These are phyloP conservation scores for Zelleria hepariella DNA, from an alignment of 2,888 invertebrate genomes.

Conservation along the genomic window DNA sequence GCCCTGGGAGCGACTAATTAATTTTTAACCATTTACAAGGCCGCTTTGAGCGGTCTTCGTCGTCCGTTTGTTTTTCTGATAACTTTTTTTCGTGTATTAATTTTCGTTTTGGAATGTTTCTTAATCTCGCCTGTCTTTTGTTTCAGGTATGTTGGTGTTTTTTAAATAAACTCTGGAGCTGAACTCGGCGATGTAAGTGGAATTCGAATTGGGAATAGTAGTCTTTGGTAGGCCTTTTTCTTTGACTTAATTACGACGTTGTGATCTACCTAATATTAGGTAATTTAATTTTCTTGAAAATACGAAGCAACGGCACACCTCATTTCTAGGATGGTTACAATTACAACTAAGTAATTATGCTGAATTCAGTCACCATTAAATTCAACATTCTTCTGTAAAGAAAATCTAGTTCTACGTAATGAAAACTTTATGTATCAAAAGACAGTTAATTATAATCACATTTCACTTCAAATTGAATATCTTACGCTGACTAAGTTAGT, in stretches of 20 bases:
- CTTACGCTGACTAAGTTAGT: background rate
- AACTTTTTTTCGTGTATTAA: background rate
- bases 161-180: background rate
- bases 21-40: slow-evolving; percentile 53
- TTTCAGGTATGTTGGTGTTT: slow-evolving; percentile 13
- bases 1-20: slow-evolving; percentile 43
- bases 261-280: too few relatives aligned
- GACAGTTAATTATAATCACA: too few relatives aligned
- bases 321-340: too few relatives aligned
- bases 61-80: background rate
- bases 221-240: too few relatives aligned
- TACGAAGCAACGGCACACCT: too few relatives aligned
- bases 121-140: slow-evolving; percentile 11
- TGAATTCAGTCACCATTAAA: too few relatives aligned
- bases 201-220: background rate
- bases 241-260: too few relatives aligned
- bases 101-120: background rate
- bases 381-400: too few relatives aligned
- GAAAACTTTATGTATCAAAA: too few relatives aligned
- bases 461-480: background rate
- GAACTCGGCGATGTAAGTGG: background rate
- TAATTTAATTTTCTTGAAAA: too few relatives aligned
- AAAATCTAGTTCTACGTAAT: too few relatives aligned
- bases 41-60: slow-evolving; percentile 19
- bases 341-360: too few relatives aligned